Base-by-base conservation (phyloP, 2,797 vertebrate genomes). In the Anomalospiza imberbis region DNA sequence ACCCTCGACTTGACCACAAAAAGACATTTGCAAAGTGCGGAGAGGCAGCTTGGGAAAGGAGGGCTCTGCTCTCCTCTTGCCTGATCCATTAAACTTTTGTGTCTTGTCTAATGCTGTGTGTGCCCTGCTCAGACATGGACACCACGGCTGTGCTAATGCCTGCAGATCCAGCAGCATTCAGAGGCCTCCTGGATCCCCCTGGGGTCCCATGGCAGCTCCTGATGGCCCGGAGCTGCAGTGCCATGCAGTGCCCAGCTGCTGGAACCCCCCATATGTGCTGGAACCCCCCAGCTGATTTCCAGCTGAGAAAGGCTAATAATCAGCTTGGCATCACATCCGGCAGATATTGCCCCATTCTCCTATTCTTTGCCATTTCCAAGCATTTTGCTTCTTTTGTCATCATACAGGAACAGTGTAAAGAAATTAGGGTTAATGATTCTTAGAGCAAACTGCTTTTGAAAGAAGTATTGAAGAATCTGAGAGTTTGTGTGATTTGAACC, bases 1-100 rank as follows among this genome's bases (percentile, higher is more conserved):
- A 94, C 93, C 95, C 91, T 95, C 95, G 22, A 22, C 93, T 97
- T 94, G 95, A 90, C 96, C 96, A 85, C 91, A 48, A 45, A 76
- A 88, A 86, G 85, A 14, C 82, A 40, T 88, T 84, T 94, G 7
- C 47, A 3, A 60, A 92, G 76, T 9, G 60, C 67, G 1, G 79
- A 73, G 89, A 86, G 71, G 34, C 68, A 40, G 83, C 85, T 44
- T 18, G 10, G 78, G 60, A 13, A 38, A 57, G 76, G 67, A 91
- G 45, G 50, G 71, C 82, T 84, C 73, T 42, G 90, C 88, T 84
- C 8, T 12, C 63, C 80, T 79, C 40, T 29, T 26, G 83, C 50
- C 21, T 50, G 73, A 79, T 50, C 88, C 91, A 22, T 34, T 7
- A 17, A 2, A 38, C 63, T 17, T 38, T 5, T 32, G 48, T 38